Evolutionary conservation across 2,888 invertebrate genomes (phyloP), one percentile per base, ranked within the genome.

Genomic region (Patella depressa): DNA sequence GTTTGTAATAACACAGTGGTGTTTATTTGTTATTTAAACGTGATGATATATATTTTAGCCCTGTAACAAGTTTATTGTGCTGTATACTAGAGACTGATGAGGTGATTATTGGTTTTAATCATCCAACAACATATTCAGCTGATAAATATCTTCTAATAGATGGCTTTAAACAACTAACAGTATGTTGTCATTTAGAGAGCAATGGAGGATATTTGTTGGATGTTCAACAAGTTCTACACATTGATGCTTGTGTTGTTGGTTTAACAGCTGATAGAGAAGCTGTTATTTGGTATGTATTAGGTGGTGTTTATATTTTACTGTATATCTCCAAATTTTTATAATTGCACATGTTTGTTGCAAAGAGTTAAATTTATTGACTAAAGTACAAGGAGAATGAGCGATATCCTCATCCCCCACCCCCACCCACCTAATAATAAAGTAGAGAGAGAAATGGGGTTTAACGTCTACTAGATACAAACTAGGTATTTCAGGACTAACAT

Each of bases 11-110:
- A 45, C 45, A 45, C 9, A 9, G 7, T 45, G 45, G 45, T 5
- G 3, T 7, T 45, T 45, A 7, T 1, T 0, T 45, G 45, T 45
- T 45, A 45, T 45, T 45, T 45, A 34, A 4, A 34, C 34, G 4
- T 34, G 34, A 34, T 4, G 34, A 34, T 57, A 3, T 57, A 0
- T 19, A 0, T 65, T 65, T 19, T 24, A 65, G 65, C 24, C 65
- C 65, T 65, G 65, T 65, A 5, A 65, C 65, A 65, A 65, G 65
- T 65, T 24, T 65, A 65, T 24, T 65, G 14, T 65, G 65, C 24
- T 65, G 65, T 65, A 19, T 65, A 12, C 11, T 65, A 4, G 24
- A 65, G 9, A 14, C 19, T 12, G 65, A 65, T 14, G 19, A 65
- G 65, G 12, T 65, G 1, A 65, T 65, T 24, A 65, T 65, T 19